Base-by-base conservation (phyloP, 1,140 invertebrate species). In the Palaemon carinicauda region DNA sequence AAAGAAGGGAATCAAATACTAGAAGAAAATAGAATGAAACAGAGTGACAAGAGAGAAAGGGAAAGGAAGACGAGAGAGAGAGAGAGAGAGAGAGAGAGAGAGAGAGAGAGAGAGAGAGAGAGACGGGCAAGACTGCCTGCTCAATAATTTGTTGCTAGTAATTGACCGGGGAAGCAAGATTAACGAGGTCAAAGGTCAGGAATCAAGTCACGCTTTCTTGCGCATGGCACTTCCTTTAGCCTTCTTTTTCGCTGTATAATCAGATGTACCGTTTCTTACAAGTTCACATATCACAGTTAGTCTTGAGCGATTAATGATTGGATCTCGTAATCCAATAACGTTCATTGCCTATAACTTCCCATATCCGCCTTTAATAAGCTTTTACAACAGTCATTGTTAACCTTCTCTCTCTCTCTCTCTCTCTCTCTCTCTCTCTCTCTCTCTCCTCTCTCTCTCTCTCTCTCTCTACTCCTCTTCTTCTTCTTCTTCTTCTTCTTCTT, bases 351-450 rank as follows among this genome's bases (percentile, higher is more conserved):
- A 27, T 17, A 41, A 33, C 10, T 73, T 19, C 4, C 3, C 12
- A 24, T 24, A 73, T 15, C 24, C n/a, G 31, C 14, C 29, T 77
- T 24, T 56, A 41, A 41, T 4, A 5, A 41, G 41, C 41, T 41
- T 41, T 41, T 0, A 1, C 5, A 7, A 41, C 3, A 41, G n/a
- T 41, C 1, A 41, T 12, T 9, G 0, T 41, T 41, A 7, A 1
- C 19, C 15, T 31, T 53, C 77, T 79, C 41, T 53, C 75, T 78
- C 51, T 54, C 75, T 78, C 75, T 78, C 75, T 78, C 75, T 78
- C 75, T 78, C 75, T 78, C 33, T 78, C 75, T 78, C 75, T 78
- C 33, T 78, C 75, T 78, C 75, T 78, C 33, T 78, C 75, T 78
- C 75, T 78, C 33, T 78, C 75, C 75, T 78, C 33, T 78, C 75